Conservation (phyloP, 2,888 invertebrate genomes). For the Macrophya annulata region DNA sequence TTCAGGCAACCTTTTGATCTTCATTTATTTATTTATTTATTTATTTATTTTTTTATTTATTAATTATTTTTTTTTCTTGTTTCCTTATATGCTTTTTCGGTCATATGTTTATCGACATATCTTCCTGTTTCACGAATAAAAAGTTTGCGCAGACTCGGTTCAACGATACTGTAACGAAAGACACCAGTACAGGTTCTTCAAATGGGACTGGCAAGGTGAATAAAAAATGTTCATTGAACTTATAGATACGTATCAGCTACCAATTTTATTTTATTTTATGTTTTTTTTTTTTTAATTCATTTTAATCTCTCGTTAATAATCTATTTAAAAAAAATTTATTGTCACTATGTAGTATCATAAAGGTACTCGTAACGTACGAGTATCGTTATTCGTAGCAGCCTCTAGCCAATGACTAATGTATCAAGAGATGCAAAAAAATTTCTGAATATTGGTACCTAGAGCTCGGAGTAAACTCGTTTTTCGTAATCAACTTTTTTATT, state of each 20-base stretch:
- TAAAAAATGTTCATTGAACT: background rate
- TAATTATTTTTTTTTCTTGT: no score
- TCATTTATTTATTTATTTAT: no score
- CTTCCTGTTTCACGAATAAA: no score
- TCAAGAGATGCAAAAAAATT: constrained; percentile 1
- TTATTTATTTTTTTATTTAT: no score
- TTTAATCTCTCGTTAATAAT: background rate
- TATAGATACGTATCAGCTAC: background rate
- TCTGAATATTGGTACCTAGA: constrained; percentile 8
- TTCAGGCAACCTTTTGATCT: constrained; percentile 19
- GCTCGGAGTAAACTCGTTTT: constrained; percentile 17
- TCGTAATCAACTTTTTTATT: constrained; percentile 40
- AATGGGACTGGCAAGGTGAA: background rate
- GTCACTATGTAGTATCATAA: background rate
- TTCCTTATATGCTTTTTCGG: background rate
- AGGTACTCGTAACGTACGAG: background rate
- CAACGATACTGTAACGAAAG: background rate
- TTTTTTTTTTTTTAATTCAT: background rate
- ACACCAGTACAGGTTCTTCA: background rate
- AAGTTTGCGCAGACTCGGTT: background rate
- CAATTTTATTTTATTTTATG: background rate
- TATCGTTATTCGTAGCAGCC: background rate
- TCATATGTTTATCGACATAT: background rate
- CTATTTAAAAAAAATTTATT: background rate
- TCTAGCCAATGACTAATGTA: background rate